Conservation (phyloP, 2,888 invertebrate genomes). For the Nomada fabriciana region DNA sequence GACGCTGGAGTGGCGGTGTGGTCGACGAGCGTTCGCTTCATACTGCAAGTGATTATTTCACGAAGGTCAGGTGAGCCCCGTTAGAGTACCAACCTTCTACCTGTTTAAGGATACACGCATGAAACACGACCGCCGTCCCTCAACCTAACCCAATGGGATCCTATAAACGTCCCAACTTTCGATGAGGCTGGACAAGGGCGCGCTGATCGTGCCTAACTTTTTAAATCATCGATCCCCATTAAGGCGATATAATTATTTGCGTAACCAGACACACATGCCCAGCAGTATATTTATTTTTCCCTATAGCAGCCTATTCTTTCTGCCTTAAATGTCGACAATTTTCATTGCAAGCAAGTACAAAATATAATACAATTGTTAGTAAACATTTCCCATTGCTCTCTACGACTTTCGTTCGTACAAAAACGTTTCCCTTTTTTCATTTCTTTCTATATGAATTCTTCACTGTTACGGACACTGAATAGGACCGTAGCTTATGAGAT, state of each 20-base stretch:
- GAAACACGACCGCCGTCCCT: constrained; percentile 12
- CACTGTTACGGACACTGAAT: too few species aligned
- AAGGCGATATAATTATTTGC: constrained; percentile 24
- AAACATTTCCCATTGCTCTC: too few species aligned
- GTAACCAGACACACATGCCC: not conserved
- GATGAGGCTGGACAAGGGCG: constrained; percentile 22
- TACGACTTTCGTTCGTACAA: too few species aligned
- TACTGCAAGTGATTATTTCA: constrained; percentile 33
- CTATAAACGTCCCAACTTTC: constrained; percentile 43
- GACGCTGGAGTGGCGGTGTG: not conserved
- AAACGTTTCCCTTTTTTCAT: too few species aligned
- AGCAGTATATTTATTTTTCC: not conserved
- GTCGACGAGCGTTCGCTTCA: constrained; percentile 13
- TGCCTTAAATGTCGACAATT: too few species aligned
- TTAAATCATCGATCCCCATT: constrained; percentile 26
- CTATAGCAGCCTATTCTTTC: too few species aligned
- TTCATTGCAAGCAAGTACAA: too few species aligned
- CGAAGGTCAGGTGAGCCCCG: constrained; percentile 39
- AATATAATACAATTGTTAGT: too few species aligned
- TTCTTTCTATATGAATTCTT: too few species aligned
- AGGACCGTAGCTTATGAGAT: not conserved
- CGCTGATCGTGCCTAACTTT: constrained; percentile 16
- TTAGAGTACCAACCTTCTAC: constrained; percentile 37
- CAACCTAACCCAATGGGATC: constrained; percentile 34
- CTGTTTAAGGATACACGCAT: constrained; percentile 40